phyloP scores from a whole-genome alignment of 2,113 vertebrate genomes.

The Perognathus longimembris region DNA sequence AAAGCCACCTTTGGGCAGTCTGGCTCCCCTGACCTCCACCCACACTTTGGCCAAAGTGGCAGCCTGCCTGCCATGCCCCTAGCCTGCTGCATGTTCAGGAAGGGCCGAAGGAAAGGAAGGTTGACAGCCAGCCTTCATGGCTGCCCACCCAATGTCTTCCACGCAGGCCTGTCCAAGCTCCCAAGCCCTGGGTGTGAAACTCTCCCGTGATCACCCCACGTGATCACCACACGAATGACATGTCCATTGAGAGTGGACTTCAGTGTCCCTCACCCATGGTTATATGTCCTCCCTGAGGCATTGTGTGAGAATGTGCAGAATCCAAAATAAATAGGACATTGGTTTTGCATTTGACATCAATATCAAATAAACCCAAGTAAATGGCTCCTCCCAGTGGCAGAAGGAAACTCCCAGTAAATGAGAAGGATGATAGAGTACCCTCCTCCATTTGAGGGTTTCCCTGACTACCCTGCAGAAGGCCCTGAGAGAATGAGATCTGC shows the following conservation, averaged over 20 bases:
- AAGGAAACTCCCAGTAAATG: not conserved
- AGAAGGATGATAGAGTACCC: not conserved
- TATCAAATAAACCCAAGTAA: constrained; percentile 65
- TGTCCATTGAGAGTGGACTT: not conserved
- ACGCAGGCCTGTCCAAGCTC: not conserved
- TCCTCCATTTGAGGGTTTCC: not conserved
- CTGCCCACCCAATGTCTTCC: not conserved
- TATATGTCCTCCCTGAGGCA: not conserved
- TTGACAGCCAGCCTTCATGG: not conserved
- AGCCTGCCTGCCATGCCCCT: too few species aligned
- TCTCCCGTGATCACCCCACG: not conserved
- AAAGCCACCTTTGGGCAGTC: not conserved
- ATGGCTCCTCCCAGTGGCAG: not conserved
- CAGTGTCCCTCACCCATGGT: not conserved
- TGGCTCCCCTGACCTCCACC: not conserved
- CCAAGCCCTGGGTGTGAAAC: too few species aligned
- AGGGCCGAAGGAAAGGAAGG: fast-evolving
- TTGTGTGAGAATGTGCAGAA: not conserved
- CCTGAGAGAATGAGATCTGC: not conserved
- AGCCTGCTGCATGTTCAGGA: too few species aligned
- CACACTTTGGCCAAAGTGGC: not conserved
- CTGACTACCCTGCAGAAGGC: not conserved
- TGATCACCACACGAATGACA: not conserved
- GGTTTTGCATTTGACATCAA: constrained; percentile 32
- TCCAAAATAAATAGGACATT: constrained; percentile 54